Percentiles rank a stretch among this genome's conserved stretches.
phyloP scores from a whole-genome alignment of 2,888 invertebrate genomes.

The Theretra japonica region DNA sequence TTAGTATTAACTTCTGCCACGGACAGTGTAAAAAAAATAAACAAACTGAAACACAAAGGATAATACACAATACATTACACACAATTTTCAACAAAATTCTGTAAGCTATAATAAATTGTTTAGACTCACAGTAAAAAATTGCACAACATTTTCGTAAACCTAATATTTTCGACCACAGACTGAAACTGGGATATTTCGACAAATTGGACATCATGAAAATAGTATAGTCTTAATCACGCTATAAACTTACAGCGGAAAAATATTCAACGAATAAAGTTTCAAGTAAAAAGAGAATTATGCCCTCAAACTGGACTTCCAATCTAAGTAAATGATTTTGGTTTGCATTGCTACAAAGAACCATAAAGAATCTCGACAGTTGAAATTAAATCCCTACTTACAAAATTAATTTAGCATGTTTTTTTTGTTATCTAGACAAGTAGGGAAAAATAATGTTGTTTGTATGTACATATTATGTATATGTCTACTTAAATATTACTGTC shows the following conservation, averaged over 20 bases:
- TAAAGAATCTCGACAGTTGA: not conserved
- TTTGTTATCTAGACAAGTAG: not conserved
- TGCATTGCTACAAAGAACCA: too few relatives aligned
- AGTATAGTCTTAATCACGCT: not conserved
- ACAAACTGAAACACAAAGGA: constrained; percentile 41
- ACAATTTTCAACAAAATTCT: not conserved
- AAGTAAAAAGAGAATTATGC: not conserved
- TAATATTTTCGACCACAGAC: constrained; percentile 29
- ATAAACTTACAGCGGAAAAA: constrained; percentile 7
- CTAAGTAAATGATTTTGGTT: too few relatives aligned
- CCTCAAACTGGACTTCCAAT: too few relatives aligned
- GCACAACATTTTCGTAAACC: constrained; percentile 24
- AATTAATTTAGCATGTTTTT: not conserved
- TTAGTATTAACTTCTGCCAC: constrained; percentile 37
- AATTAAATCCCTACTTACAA: not conserved
- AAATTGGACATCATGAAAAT: constrained; percentile 19
- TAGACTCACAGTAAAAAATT: constrained; percentile 25
- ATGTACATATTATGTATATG: not conserved
- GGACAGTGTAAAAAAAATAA: constrained; percentile 23
- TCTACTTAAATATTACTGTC: not conserved
- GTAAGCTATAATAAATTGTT: not conserved
- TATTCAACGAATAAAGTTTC: not conserved
- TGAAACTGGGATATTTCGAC: not conserved
- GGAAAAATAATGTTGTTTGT: not conserved
- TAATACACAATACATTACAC: constrained; percentile 10